phyloP scores from a whole-genome alignment of 2,888 invertebrate species.

The Amiota minor region DNA sequence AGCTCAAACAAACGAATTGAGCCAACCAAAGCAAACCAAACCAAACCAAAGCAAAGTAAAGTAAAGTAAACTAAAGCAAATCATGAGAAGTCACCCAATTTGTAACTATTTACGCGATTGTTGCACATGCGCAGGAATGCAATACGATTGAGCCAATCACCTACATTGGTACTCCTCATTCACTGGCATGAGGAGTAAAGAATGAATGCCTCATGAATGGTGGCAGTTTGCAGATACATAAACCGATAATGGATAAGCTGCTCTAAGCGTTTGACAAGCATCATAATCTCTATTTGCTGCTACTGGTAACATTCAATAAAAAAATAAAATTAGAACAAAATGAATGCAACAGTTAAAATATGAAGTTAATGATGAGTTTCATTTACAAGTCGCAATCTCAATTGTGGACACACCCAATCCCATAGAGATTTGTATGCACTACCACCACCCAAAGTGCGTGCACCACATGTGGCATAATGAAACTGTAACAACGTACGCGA shows the following conservation, averaged over 20 bases:
- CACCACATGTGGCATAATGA: slow-evolving; percentile 24
- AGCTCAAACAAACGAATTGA: neutral
- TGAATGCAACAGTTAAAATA: neutral
- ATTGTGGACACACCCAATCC: slow-evolving; percentile 24
- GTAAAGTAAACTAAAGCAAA: too few relatives aligned
- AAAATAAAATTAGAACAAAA: slow-evolving; percentile 20
- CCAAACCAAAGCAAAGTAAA: slow-evolving; percentile 24
- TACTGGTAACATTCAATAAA: slow-evolving; percentile 5
- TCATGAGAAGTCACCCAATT: slow-evolving; percentile 45
- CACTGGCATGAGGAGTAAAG: neutral
- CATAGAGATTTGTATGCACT: neutral
- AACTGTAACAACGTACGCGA: slow-evolving; percentile 4
- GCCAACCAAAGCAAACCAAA: neutral
- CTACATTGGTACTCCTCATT: neutral
- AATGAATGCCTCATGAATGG: neutral
- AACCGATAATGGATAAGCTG: slow-evolving; percentile 18
- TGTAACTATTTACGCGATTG: slow-evolving; percentile 42
- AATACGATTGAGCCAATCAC: slow-evolving; percentile 8
- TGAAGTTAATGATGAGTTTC: slow-evolving; percentile 26
- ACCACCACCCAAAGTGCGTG: slow-evolving; percentile 27
- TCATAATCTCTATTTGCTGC: neutral
- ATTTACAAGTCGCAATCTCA: slow-evolving; percentile 6
- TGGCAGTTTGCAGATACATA: neutral
- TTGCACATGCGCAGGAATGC: slow-evolving; percentile 40
- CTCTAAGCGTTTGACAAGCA: neutral